Evolutionary conservation across 2,888 invertebrate species (phyloP).

Genomic region (Labia minor): DNA sequence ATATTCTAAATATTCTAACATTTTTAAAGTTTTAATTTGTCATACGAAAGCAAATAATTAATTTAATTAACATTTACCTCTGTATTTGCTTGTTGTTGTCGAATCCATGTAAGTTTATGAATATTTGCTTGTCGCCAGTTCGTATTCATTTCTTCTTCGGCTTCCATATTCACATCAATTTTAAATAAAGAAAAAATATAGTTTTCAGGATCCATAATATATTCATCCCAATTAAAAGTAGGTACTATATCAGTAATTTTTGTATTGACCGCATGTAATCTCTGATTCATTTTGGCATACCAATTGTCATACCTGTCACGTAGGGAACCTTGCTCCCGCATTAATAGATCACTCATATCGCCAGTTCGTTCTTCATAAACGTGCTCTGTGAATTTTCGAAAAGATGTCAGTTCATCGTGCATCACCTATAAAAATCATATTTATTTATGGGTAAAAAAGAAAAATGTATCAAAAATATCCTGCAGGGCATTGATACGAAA

Average conservation of each 20-base stretch:
- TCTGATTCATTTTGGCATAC: not conserved
- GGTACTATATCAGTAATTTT: not conserved
- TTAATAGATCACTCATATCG: not conserved
- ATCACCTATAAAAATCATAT: not conserved
- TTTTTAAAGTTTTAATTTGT: no score
- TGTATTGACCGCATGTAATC: not conserved
- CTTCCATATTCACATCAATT: not conserved
- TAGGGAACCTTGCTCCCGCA: not conserved
- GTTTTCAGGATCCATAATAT: not conserved
- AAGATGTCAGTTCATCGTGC: not conserved
- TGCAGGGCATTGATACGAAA: no score
- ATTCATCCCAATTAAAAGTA: not conserved
- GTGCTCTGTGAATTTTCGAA: not conserved
- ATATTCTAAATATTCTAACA: no score
- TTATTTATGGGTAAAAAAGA: not conserved
- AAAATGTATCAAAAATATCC: no score
- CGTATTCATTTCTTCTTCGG: not conserved
- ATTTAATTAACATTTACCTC: no score
- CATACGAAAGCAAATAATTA: no score
- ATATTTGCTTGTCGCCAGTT: not conserved
- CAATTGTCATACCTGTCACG: not conserved
- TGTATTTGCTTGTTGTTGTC: not conserved
- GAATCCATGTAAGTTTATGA: not conserved
- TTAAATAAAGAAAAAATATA: not conserved
- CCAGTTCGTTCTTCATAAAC: not conserved